Evolutionary conservation across 2,797 vertebrate species (phyloP).

Genomic region (Otolemur crassicaudatus): DNA sequence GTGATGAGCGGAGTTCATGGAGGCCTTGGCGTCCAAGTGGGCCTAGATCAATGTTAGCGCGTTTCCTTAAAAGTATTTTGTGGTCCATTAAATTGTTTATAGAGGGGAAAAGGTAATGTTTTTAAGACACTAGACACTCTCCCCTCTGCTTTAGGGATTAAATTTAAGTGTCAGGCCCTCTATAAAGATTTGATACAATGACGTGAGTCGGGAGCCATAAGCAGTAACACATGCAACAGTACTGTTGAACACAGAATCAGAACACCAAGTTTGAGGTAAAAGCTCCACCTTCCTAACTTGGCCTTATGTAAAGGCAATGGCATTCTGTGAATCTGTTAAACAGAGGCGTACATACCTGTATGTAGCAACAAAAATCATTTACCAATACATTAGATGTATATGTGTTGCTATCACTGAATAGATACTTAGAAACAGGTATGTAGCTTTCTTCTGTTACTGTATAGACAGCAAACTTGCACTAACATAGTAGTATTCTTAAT

Average conservation of each 20-base stretch:
- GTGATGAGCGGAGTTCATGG: too few species aligned
- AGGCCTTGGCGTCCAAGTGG: neutral
- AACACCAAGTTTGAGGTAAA: fast-evolving
- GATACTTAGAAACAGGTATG: neutral
- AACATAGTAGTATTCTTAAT: neutral
- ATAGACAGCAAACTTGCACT: neutral
- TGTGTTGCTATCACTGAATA: neutral
- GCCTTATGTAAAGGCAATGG: too few species aligned
- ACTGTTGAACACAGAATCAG: fast-evolving
- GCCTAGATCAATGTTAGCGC: neutral
- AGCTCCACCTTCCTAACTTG: fast-evolving
- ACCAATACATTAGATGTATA: neutral
- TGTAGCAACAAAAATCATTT: neutral
- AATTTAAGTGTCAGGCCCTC: fast-evolving
- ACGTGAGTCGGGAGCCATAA: fast-evolving
- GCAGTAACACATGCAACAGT: fast-evolving
- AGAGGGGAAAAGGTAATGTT: neutral
- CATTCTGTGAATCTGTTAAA: neutral
- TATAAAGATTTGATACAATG: fast-evolving
- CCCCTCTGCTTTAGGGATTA: neutral
- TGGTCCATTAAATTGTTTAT: fast-evolving
- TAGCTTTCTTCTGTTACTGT: neutral
- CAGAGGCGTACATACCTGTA: neutral
- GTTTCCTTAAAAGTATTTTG: neutral
- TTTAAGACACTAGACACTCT: fast-evolving